A percentile compares a stretch with the other conserved stretches of the same genome.
Evolutionary conservation across 2,888 invertebrate genomes (phyloP).

Genomic region (Spicauda simplicius): DNA sequence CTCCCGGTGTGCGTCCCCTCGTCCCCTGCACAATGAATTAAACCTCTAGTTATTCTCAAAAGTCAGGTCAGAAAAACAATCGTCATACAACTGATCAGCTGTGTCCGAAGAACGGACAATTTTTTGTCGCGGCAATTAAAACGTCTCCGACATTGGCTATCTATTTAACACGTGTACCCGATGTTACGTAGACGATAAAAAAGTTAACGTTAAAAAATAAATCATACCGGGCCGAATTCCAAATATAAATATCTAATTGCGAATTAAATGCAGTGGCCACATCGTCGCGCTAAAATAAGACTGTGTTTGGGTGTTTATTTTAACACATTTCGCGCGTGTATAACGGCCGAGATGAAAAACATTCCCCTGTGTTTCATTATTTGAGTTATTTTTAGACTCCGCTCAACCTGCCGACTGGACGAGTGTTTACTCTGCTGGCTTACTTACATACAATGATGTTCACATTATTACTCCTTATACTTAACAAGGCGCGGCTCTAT

Average conservation of each 20-base stretch:
- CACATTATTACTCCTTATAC: conserved; percentile 62
- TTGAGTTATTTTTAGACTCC: conserved; percentile 80
- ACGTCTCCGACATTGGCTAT: conserved; percentile 48
- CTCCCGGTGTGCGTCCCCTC: conserved; percentile 56
- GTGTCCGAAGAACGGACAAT: conserved; percentile 41
- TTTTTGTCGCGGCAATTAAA: conserved; percentile 58
- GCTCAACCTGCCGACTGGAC: conserved; percentile 77
- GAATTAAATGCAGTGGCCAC: conserved; percentile 77
- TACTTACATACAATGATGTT: conserved; percentile 75
- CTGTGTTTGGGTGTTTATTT: conserved; percentile 82
- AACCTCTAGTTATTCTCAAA: conserved; percentile 50
- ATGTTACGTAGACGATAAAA: conserved; percentile 34
- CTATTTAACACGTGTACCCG: not conserved
- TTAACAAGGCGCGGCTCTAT: conserved; percentile 42
- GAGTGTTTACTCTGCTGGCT: conserved; percentile 75
- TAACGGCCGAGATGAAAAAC: conserved; percentile 83
- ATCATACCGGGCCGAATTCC: conserved; percentile 69
- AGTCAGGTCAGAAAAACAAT: conserved; percentile 67
- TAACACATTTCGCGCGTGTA: conserved; percentile 82
- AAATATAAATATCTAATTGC: conserved; percentile 71
- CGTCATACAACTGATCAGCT: conserved; percentile 44
- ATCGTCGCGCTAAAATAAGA: conserved; percentile 80
- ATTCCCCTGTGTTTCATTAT: conserved; percentile 84
- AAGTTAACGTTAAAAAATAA: conserved; percentile 62
- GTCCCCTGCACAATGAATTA: conserved; percentile 44